These are phyloP conservation scores for Liolophura sinensis DNA, from an alignment of 1,140 invertebrate species.

Conservation along the genomic window DNA sequence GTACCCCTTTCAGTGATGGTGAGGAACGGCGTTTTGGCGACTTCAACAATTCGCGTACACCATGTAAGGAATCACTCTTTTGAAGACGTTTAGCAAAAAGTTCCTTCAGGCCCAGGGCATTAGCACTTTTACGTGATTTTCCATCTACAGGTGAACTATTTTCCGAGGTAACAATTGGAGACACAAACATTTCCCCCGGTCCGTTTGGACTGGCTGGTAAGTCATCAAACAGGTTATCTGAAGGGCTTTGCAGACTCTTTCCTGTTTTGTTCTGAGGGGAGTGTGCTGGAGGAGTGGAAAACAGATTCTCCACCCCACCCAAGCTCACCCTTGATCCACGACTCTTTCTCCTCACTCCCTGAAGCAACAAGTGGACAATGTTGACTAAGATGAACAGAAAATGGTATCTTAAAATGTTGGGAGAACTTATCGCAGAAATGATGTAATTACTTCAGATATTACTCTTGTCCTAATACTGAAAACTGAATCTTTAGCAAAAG, in stretches of 20 bases:
- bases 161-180: slow-evolving; percentile 28
- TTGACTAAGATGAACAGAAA: no score
- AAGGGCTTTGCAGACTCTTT: not conserved
- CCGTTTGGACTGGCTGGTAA: slow-evolving; percentile 47
- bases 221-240: slow-evolving; percentile 33
- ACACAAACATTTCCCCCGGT: slow-evolving; percentile 48
- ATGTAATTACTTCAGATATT: no score
- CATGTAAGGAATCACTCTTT: slow-evolving; percentile 23
- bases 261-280: not conserved
- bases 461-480: no score
- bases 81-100: slow-evolving; percentile 2
- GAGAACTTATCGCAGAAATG: no score
- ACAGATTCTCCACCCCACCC: no score
- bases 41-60: slow-evolving; percentile 29
- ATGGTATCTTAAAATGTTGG: no score
- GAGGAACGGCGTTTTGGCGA: slow-evolving; percentile 16
- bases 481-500: no score
- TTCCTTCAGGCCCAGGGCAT: slow-evolving; percentile 11
- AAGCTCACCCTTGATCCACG: no score
- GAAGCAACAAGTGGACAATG: no score
- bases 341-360: no score
- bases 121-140: slow-evolving; percentile 11
- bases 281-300: no score
- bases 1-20: slow-evolving; percentile 20
- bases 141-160: slow-evolving; percentile 8